Evolutionary conservation across 2,888 invertebrate genomes (phyloP).

Genomic region (Erebia palarica): DNA sequence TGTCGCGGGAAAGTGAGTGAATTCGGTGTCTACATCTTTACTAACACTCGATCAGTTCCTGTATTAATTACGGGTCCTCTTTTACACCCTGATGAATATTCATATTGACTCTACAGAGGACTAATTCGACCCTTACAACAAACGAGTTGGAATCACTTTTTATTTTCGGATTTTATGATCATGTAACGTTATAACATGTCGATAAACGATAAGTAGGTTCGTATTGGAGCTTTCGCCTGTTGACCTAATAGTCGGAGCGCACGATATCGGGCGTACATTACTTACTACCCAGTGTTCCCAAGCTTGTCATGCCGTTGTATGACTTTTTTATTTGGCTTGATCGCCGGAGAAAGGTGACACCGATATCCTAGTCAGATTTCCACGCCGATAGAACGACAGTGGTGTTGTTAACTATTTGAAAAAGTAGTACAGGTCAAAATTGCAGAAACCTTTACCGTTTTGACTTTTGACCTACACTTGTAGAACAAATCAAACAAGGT

Average conservation of each 20-base stretch:
- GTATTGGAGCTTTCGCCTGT: constrained; percentile 64
- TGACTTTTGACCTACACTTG: background rate
- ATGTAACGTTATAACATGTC: constrained; percentile 71
- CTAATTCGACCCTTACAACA: constrained; percentile 57
- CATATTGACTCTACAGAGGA: constrained; percentile 50
- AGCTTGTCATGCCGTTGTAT: constrained; percentile 75
- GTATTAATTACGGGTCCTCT: constrained; percentile 63
- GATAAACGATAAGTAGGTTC: constrained; percentile 73
- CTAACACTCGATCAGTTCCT: constrained; percentile 59
- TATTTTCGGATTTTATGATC: constrained; percentile 70
- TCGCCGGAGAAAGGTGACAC: constrained; percentile 75
- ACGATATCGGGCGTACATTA: constrained; percentile 68
- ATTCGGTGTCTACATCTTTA: constrained; percentile 49
- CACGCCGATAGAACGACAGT: constrained; percentile 24
- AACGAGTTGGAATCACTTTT: constrained; percentile 56
- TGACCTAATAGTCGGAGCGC: constrained; percentile 68
- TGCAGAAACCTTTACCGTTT: background rate
- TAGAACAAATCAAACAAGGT: too few species aligned
- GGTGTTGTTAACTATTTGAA: constrained; percentile 17
- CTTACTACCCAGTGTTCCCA: constrained; percentile 72
- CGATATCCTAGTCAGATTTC: constrained; percentile 69
- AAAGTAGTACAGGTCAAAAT: background rate
- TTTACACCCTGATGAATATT: constrained; percentile 69
- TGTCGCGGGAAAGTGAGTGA: constrained; percentile 49
- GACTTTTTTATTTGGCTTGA: constrained; percentile 78